phyloP scores from a whole-genome alignment of 2,113 vertebrate genomes.

The Patagioenas fasciata region DNA sequence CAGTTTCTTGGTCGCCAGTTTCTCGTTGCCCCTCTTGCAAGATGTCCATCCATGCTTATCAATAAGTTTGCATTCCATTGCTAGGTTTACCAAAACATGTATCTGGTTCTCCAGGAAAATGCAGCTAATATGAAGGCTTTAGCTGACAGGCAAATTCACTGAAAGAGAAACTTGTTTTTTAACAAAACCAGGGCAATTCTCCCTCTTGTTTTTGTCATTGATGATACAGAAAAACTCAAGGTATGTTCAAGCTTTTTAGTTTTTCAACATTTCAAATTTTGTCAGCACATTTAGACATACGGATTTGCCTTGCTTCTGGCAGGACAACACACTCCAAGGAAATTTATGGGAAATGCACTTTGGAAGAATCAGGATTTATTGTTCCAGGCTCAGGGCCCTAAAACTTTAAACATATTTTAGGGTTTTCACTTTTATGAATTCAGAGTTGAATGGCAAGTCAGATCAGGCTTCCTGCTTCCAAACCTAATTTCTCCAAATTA shows the following conservation, averaged over 20 bases:
- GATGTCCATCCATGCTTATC: too few species aligned
- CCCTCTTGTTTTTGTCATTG: neutral
- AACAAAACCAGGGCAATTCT: too few species aligned
- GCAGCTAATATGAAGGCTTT: too few species aligned
- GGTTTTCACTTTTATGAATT: neutral
- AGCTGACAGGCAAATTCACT: too few species aligned
- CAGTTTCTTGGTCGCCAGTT: too few species aligned
- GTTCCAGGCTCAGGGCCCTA: neutral
- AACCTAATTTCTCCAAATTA: neutral
- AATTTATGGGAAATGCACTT: neutral
- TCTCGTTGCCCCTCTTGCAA: too few species aligned
- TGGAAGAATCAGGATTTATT: neutral
- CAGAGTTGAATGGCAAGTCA: neutral
- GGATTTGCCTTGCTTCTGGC: neutral
- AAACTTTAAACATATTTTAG: neutral
- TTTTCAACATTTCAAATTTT: neutral
- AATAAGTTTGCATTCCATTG: too few species aligned
- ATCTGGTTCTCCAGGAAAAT: too few species aligned
- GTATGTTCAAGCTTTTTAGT: neutral
- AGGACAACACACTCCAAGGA: neutral
- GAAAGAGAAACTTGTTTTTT: too few species aligned
- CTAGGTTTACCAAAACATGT: too few species aligned
- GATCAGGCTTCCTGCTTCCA: neutral
- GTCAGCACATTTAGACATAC: neutral
- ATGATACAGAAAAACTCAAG: neutral